Evolutionary conservation across 2,797 vertebrate species (phyloP), one percentile per base, ranked within the genome.

Genomic region (Cottoperca gobio): DNA sequence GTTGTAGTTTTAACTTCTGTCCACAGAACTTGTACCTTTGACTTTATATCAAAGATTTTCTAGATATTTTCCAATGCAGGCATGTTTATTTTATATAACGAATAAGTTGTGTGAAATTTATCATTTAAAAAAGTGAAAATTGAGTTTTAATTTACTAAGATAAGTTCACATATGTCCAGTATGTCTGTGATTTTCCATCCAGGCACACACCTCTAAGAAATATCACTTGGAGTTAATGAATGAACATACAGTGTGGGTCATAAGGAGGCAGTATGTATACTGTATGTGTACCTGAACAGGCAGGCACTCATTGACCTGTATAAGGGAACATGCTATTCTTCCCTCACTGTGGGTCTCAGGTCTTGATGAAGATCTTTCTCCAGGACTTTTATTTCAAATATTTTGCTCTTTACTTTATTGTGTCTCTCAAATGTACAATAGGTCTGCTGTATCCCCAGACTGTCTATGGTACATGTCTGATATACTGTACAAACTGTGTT

Each of bases 341-440:
- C 26, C 17, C 42, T 53, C 8, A n/a, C 16, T 48, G 17, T 65
- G n/a, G 31, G 19, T 66, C 48, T 65, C 31, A 75, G 37, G 50
- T 45, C 64, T 60, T 37, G 78, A 40, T 74, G 70, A 72, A 78
- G 65, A 83, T 73, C 70, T 19, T 61, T 37, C 78, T 46, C 24
- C 35, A 35, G 19, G 42, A 42, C 60, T 61, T 82, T 78, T 81
- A 90, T 88, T 86, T 81, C 26, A 53, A 67, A 67, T 39, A 48
- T 70, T 81, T 78, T 85, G 62, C 59, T 52, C 52, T 64, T 76
- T 35, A 33, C 48, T 46, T 40, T 93, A 86, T 93, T 89, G 72
- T 50, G 81, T 90, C 89, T 93, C 43, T 40, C 31, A 19, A 16
- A 24, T 21, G 33, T 40, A 66, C 31, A 48, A 64, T 52, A 74